Percentiles rank a stretch among this genome's conserved stretches.
Conservation (phyloP, 2,888 invertebrate genomes). For the Eucera pruinosa region DNA sequence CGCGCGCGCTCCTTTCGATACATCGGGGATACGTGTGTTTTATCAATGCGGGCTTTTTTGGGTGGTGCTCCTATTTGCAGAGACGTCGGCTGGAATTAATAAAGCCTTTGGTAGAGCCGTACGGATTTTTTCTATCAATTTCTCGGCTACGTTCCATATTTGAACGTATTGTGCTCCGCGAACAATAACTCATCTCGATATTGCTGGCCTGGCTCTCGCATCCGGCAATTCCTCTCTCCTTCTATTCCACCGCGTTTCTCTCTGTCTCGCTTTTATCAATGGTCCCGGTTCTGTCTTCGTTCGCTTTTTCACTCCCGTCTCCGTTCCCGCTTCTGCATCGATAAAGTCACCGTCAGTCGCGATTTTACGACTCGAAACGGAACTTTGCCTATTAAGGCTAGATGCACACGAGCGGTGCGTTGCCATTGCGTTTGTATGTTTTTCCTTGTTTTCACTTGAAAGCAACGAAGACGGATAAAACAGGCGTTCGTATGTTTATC, state of each 20-base stretch:
- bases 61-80: slow-evolving; percentile 23
- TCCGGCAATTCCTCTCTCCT: slow-evolving; percentile 44
- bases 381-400: slow-evolving; percentile 71
- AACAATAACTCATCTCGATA: slow-evolving; percentile 82
- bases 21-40: not conserved
- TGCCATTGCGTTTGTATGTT: too few species aligned
- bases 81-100: slow-evolving; percentile 68
- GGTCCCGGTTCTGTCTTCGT: slow-evolving; percentile 10
- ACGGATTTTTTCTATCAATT: slow-evolving; percentile 78
- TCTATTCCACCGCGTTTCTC: not conserved
- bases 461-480: too few species aligned
- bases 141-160: slow-evolving; percentile 77
- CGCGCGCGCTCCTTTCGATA: not conserved
- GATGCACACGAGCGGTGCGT: too few species aligned
- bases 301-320: slow-evolving; percentile 17
- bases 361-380: slow-evolving; percentile 67
- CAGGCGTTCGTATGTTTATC: too few species aligned
- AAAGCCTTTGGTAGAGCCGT: slow-evolving; percentile 68
- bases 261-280: not conserved
- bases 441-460: too few species aligned
- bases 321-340: slow-evolving; percentile 36
- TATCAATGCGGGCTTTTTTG: slow-evolving; percentile 2
- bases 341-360: slow-evolving; percentile 62
- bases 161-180: slow-evolving; percentile 79
- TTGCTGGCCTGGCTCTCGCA: slow-evolving; percentile 73